These are phyloP conservation scores for Drosophila murphyi DNA, from an alignment of 1,140 invertebrate genomes.

Conservation along the genomic window DNA sequence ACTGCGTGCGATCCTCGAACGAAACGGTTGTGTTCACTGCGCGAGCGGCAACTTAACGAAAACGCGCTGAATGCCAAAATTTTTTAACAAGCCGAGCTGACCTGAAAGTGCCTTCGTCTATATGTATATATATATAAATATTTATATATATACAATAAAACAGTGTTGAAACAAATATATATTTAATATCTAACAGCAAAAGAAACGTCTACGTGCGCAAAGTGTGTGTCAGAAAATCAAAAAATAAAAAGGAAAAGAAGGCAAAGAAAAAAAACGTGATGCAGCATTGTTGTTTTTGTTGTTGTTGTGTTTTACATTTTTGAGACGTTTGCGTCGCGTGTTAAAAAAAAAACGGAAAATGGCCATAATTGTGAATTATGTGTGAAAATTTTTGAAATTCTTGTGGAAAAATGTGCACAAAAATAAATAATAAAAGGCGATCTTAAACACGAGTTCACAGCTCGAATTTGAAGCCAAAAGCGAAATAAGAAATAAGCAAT, in stretches of 20 bases:
- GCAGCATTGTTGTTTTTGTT: slow-evolving; percentile 17
- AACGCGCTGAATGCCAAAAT: slow-evolving; percentile 38
- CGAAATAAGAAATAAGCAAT: slow-evolving; percentile 74
- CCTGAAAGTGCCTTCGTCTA: slow-evolving; percentile 30
- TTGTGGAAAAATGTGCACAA: slow-evolving; percentile 59
- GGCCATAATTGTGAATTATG: slow-evolving; percentile 59
- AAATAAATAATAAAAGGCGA: slow-evolving; percentile 37
- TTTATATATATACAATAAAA: slow-evolving; percentile 15
- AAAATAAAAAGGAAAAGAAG: slow-evolving; percentile 47
- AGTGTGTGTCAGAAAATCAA: slow-evolving; percentile 56
- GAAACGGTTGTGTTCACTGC: slow-evolving; percentile 72
- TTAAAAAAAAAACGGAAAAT: slow-evolving; percentile 25
- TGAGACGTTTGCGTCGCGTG: slow-evolving; percentile 58
- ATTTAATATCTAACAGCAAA: slow-evolving; percentile 32
- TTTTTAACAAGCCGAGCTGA: slow-evolving; percentile 35
- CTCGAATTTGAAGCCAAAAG: slow-evolving; percentile 35
- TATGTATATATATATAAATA: neutral
- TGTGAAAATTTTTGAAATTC: slow-evolving; percentile 74
- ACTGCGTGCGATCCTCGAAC: slow-evolving; percentile 77
- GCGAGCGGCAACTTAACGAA: slow-evolving; percentile 48
- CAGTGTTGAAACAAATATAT: slow-evolving; percentile 17
- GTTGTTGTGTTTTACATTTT: slow-evolving; percentile 32
- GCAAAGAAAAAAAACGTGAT: slow-evolving; percentile 65
- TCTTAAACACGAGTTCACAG: slow-evolving; percentile 31
- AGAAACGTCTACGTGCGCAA: slow-evolving; percentile 63